Evolutionary conservation across 2,113 vertebrate genomes (phyloP), one percentile per base, ranked within the genome.

Genomic region (Clarias batrachus): DNA sequence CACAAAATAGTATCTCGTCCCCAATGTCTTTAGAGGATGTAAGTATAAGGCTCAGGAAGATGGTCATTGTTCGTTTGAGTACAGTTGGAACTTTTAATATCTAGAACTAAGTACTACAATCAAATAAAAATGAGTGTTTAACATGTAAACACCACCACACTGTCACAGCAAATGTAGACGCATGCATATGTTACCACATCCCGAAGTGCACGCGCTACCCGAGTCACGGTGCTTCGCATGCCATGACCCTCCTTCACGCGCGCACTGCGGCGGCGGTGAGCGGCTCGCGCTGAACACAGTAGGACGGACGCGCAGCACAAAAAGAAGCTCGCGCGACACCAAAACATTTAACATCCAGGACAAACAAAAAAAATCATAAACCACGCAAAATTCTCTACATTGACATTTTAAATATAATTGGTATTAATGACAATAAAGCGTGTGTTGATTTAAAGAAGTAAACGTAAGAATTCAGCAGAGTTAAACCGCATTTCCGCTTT

Each of bases 401-500:
- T 25, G 13, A 56, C 48, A 23, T 25, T 74, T 68, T 68, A 16
- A 65, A 62, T 3, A 68, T 16, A 68, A 30, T 16, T 41, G 41
- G 41, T 41, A 41, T 2, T 41, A 68, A 68, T 16, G 30, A 71
- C 10, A 71, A 25, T 8, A 63, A 63, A 25, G 9, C 27, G 25
- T n/a, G 63, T 27, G n/a, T 7, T 6, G 4, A 30, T 68, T 68
- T 5, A 68, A 48, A 16, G 8, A 30, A 27, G 52, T n/a, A 54
- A 48, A 9, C 25, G 16, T 8, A 10, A 1, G 25, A 27, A 3
- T 79, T 9, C 25, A 30, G 3, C 30, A 23, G 48, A 27, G 10
- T 62, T 81, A 3, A 80, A 80, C 59, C 9, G 9, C 78, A 81
- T 12, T 81, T 81, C 78, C 78, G 57, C 30, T 62, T 81, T 81